phyloP scores from a whole-genome alignment of 2,113 vertebrate genomes.

The Urocolius indicus region DNA sequence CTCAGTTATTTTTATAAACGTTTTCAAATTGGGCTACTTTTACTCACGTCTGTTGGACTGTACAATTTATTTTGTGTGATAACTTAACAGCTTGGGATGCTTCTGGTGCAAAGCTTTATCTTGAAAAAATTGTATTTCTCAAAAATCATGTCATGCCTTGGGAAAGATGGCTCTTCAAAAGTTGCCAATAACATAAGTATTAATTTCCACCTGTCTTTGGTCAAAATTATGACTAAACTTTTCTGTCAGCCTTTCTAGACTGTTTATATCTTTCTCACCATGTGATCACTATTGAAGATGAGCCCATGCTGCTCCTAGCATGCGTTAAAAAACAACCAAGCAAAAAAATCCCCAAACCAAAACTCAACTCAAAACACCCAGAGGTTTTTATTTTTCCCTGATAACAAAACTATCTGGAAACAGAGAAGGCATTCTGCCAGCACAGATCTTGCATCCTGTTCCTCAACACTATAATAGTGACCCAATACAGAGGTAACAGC shows the following conservation, averaged over 20 bases:
- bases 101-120: neutral
- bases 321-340: neutral
- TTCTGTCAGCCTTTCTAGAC: neutral
- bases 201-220: neutral
- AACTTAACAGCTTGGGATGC: neutral
- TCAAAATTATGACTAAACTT: neutral
- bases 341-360: no score
- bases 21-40: neutral
- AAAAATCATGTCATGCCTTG: neutral
- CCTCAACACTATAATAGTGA: accelerated
- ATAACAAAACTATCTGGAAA: neutral
- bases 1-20: neutral
- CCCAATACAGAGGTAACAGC: neutral
- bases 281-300: neutral
- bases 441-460: neutral
- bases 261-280: neutral
- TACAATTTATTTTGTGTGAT: neutral
- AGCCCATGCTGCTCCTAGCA: neutral
- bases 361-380: accelerated
- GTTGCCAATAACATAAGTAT: neutral
- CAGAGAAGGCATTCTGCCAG: neutral
- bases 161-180: neutral
- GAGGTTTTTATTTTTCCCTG: neutral
- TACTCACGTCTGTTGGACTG: neutral
- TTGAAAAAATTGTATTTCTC: neutral